Evolutionary conservation across 1,140 invertebrate genomes (phyloP), one percentile per base, ranked within the genome.

Genomic region (Plectus sambesii): DNA sequence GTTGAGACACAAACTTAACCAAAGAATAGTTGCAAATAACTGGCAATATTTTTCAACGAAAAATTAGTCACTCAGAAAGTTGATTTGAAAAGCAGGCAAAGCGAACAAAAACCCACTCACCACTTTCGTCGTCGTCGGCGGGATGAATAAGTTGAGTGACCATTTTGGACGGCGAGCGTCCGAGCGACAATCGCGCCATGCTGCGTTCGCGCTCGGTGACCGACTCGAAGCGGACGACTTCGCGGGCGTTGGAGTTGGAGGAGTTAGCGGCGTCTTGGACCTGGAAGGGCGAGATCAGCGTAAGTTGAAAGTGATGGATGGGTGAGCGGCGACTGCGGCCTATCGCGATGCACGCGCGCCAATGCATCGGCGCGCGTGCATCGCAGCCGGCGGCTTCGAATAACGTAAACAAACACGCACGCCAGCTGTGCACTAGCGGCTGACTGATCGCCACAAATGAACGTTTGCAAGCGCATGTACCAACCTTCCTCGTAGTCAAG

Each of bases 141-240:
- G 69, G 69, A 36, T 69, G 66, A 4, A 75, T 66, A 15, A 71
- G 52, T 19, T 73, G 70, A 0, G 68, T 63, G 5, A 72, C 61
- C 51, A 66, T 62, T 45, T 68, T 63, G 41, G 59, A 73, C 69
- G 64, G 81, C 79, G 51, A 83, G 5, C 59, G 38, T 20, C 53
- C 56, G 20, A 70, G 72, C 35, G 80, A 81, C 42, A 86, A 71
- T 68, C 82, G 82, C 56, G 56, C 69, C 55, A 81, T 75, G 59
- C 80, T 83, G n/a, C 75, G 62, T 68, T 88, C 84, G 40, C 85
- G 70, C 71, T 89, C 85, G 2, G 84, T 84, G 8, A 82, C 81
- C 19, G 84, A 83, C 66, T 85, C 82, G 60, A 87, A 81, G 58
- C 75, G 81, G 23, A 82, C 70, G 27, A 90, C 84, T 71, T 87